A percentile compares a stretch with the other conserved stretches of the same genome.
These are phyloP conservation scores for Gisinianus flammeolus DNA, from an alignment of 2,888 invertebrate species.

Conservation along the genomic window DNA sequence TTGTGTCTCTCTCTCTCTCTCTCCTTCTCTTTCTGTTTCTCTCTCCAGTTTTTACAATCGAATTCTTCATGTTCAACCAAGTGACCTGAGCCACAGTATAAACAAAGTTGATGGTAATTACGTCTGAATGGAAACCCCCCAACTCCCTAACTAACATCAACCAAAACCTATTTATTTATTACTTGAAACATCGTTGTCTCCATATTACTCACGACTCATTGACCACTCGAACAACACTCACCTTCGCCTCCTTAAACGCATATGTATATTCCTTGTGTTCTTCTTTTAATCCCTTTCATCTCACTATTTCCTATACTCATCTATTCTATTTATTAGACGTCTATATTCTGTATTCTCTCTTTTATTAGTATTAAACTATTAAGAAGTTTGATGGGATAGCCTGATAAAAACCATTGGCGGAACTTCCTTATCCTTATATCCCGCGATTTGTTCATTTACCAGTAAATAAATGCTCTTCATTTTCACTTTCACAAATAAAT, in stretches of 20 bases:
- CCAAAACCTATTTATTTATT: conserved; percentile 16
- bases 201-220: conserved; percentile 44
- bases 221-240: conserved; percentile 33
- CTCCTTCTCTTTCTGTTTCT: conserved; percentile 31
- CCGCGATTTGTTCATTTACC: too few species aligned
- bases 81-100: conserved; percentile 29
- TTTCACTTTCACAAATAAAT: too few species aligned
- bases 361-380: too few species aligned
- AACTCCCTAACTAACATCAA: conserved; percentile 21
- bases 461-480: too few species aligned
- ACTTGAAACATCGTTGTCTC: conserved; percentile 20
- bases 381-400: too few species aligned
- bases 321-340: too few species aligned
- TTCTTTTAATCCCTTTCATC: background rate
- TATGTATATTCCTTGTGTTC: conserved; percentile 12
- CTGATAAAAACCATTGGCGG: too few species aligned
- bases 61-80: conserved; percentile 23
- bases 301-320: background rate
- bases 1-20: background rate
- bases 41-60: conserved; percentile 12
- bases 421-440: too few species aligned
- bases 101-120: conserved; percentile 49
- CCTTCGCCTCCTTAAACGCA: conserved; percentile 21
- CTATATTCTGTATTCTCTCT: too few species aligned
- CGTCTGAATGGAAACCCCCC: conserved; percentile 43